phyloP scores from a whole-genome alignment of 2,888 invertebrate species.

The Platerodrilus igneus region DNA sequence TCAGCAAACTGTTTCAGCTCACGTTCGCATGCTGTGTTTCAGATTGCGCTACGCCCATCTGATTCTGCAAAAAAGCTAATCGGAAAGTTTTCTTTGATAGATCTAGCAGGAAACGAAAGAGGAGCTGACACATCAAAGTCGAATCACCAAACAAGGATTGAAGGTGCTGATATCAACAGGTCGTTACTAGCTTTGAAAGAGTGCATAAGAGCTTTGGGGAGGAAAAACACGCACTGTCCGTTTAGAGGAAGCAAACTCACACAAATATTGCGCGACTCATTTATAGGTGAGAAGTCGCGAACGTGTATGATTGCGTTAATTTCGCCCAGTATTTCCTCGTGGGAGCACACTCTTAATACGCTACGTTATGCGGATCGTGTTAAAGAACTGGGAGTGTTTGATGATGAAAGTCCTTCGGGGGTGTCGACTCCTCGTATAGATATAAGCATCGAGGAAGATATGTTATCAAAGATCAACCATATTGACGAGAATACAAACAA shows the following conservation, averaged over 20 bases:
- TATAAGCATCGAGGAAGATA: slow-evolving; percentile 83
- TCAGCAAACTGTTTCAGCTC: slow-evolving; percentile 98
- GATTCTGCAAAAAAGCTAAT: slow-evolving; percentile 58
- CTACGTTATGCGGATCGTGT: slow-evolving; percentile 96
- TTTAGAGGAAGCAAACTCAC: slow-evolving; percentile 97
- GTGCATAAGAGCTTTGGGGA: slow-evolving; percentile 92
- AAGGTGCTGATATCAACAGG: slow-evolving; percentile 97
- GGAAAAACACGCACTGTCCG: slow-evolving; percentile 93
- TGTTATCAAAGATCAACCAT: slow-evolving; percentile 66
- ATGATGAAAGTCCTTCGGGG: slow-evolving; percentile 30
- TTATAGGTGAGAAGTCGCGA: slow-evolving; percentile 96
- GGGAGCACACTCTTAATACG: slow-evolving; percentile 97
- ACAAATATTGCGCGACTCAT: slow-evolving; percentile 92
- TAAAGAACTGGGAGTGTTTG: slow-evolving; percentile 74
- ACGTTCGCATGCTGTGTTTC: slow-evolving; percentile 98
- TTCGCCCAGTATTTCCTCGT: slow-evolving; percentile 91
- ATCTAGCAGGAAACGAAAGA: slow-evolving; percentile 95
- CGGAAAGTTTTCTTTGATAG: slow-evolving; percentile 98
- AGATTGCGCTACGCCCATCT: slow-evolving; percentile 79
- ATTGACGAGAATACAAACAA: slow-evolving; percentile 53
- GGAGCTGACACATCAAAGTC: slow-evolving; percentile 98
- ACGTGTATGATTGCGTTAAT: slow-evolving; percentile 99
- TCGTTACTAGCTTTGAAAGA: slow-evolving; percentile 94
- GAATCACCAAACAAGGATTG: slow-evolving; percentile 85
- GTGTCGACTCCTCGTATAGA: slow-evolving; percentile 43